These are phyloP conservation scores for Drosophila sucinea DNA, from an alignment of 1,140 invertebrate genomes.

Conservation along the genomic window DNA sequence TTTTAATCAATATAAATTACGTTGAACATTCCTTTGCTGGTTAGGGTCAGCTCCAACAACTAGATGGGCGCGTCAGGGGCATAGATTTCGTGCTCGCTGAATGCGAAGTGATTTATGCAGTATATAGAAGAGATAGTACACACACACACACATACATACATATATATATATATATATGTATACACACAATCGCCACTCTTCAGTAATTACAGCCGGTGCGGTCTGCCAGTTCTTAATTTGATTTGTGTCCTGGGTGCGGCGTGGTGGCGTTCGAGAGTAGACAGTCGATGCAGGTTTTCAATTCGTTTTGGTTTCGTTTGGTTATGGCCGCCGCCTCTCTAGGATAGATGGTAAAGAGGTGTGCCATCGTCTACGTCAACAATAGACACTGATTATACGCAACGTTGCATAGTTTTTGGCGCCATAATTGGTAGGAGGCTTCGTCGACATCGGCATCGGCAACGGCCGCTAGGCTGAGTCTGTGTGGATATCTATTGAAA, in stretches of 20 bases:
- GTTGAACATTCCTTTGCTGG: conserved; percentile 17
- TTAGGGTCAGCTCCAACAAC: conserved; percentile 16
- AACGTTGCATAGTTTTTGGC: conserved; percentile 39
- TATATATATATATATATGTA: not conserved
- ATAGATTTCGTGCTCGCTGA: conserved; percentile 58
- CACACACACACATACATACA: conserved; percentile 2
- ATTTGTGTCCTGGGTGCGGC: conserved; percentile 57
- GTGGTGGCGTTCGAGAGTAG: not conserved
- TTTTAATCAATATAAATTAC: conserved; percentile 63
- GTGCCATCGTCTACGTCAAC: conserved; percentile 25
- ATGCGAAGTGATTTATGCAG: conserved; percentile 61
- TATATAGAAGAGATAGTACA: conserved; percentile 35
- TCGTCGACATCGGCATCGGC: not conserved
- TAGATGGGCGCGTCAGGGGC: conserved; percentile 54
- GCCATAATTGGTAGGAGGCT: conserved; percentile 11
- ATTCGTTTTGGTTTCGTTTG: conserved; percentile 30
- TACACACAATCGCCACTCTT: conserved; percentile 39
- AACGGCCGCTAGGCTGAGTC: not conserved
- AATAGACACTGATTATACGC: conserved; percentile 50
- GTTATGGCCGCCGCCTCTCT: conserved; percentile 18
- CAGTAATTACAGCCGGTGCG: conserved; percentile 50
- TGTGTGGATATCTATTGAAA: not conserved
- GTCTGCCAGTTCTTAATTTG: conserved; percentile 53
- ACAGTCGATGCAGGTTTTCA: conserved; percentile 41
- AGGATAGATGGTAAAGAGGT: conserved; percentile 33